Base-by-base conservation (phyloP, 2,888 invertebrate genomes). In the Hesperia comma region DNA sequence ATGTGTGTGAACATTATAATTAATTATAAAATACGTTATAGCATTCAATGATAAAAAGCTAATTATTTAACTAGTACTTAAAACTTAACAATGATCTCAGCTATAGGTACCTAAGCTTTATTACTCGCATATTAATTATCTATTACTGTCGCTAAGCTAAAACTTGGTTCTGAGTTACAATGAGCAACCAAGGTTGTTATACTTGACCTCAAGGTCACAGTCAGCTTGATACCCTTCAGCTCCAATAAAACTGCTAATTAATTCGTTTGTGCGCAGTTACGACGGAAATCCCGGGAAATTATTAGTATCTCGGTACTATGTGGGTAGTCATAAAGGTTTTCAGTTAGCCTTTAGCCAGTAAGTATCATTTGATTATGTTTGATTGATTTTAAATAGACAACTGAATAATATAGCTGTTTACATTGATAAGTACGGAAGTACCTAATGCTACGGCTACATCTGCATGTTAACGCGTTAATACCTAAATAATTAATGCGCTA, bases 181-280 rank as follows among this genome's bases (percentile, higher is more conserved):
- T 32, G 17, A 19, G 19, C 10, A 53, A 6, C 26, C 53, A n/a
- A 53, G 53, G 53, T 53, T 53, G 26, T 32, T 53, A 14, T n/a
- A 53, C 26, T 53, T 53, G 32, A 53, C 32, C 53, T 53, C 26
- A 53, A 53, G 53, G 53, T 53, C n/a, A 26, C 2, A 15, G 8
- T 17, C 19, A 5, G 8, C 32, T 56, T 56, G 32, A 33, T 41
- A 17, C 43, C n/a, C 21, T 40, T 58, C 40, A 58, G 49, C n/a
- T 49, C 10, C 19, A 49, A 19, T 49, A 10, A 49, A 26, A 53
- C 26, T 51, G 19, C 6, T 53, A 26, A 53, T 53, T 53, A n/a
- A 53, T 53, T 26, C 32, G 37, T 37, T 6, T 26, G 8, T 26
- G 32, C n/a, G 14, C 53, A 53, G 26, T 26, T 26, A 53, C 26